phyloP scores from a whole-genome alignment of 2,888 invertebrate genomes.

The Zeuzera pyrina region DNA sequence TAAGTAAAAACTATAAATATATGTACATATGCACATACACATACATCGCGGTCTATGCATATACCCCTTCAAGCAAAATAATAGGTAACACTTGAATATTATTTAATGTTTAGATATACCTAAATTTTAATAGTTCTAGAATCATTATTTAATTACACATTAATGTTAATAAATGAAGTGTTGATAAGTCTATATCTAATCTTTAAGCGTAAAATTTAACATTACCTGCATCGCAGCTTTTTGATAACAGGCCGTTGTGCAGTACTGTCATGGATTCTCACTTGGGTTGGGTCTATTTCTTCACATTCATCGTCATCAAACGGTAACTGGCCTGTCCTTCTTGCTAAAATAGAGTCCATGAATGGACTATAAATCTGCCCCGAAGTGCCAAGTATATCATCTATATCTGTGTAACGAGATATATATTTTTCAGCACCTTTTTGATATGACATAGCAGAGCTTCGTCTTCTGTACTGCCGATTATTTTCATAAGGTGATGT shows the following conservation, averaged over 20 bases:
- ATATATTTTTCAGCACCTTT: slow-evolving; percentile 76
- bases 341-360: slow-evolving; percentile 70
- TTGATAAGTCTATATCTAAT: neutral
- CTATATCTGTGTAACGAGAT: slow-evolving; percentile 89
- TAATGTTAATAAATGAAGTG: too few species aligned
- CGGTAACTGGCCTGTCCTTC: slow-evolving; percentile 47
- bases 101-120: too few species aligned
- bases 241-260: slow-evolving; percentile 80
- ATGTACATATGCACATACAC: too few species aligned
- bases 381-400: slow-evolving; percentile 85
- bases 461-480: slow-evolving; percentile 41
- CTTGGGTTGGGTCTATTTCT: slow-evolving; percentile 84
- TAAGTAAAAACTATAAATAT: too few species aligned
- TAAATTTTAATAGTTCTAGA: too few species aligned
- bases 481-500: slow-evolving; percentile 83
- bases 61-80: too few species aligned
- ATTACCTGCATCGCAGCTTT: slow-evolving; percentile 71
- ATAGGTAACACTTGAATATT: too few species aligned
- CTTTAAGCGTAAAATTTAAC: neutral
- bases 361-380: slow-evolving; percentile 76
- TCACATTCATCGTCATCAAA: slow-evolving; percentile 73
- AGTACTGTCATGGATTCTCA: slow-evolving; percentile 85
- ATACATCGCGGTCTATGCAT: too few species aligned
- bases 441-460: slow-evolving; percentile 30
- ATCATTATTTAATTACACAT: too few species aligned